Evolutionary conservation across 2,113 vertebrate genomes (phyloP).

Genomic region (Urocolius indicus): DNA sequence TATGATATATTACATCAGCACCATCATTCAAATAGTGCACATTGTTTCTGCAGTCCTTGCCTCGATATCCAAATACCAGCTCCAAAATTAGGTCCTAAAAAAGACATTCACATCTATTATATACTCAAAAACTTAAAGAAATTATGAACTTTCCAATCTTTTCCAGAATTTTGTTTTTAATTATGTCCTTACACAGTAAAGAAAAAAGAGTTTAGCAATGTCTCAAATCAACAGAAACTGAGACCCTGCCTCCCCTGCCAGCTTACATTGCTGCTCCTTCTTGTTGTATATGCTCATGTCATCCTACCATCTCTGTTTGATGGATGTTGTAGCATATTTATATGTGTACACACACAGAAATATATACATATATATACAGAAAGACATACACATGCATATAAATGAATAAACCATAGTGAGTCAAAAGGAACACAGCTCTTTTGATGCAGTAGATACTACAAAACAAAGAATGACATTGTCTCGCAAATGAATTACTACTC

Average conservation of each 20-base stretch:
- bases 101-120: neutral
- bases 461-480: neutral
- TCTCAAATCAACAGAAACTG: neutral
- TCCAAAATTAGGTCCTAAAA: slow-evolving; percentile 94
- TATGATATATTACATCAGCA: slow-evolving; percentile 97
- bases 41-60: slow-evolving; percentile 97
- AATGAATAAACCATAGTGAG: neutral
- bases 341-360: neutral
- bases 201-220: neutral
- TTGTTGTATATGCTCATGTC: neutral
- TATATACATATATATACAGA: rapidly evolving
- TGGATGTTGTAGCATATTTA: neutral
- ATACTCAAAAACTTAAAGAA: neutral
- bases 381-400: neutral
- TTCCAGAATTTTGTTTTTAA: neutral
- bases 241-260: neutral
- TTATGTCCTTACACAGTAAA: neutral
- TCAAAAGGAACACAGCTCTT: neutral
- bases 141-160: neutral
- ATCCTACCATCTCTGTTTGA: neutral
- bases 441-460: neutral
- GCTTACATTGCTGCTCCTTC: neutral
- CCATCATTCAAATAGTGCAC: slow-evolving; percentile 98
- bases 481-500: neutral
- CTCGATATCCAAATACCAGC: slow-evolving; percentile 96